Conservation (phyloP, 2,113 vertebrate species). For the Misgurnus anguillicaudatus region DNA sequence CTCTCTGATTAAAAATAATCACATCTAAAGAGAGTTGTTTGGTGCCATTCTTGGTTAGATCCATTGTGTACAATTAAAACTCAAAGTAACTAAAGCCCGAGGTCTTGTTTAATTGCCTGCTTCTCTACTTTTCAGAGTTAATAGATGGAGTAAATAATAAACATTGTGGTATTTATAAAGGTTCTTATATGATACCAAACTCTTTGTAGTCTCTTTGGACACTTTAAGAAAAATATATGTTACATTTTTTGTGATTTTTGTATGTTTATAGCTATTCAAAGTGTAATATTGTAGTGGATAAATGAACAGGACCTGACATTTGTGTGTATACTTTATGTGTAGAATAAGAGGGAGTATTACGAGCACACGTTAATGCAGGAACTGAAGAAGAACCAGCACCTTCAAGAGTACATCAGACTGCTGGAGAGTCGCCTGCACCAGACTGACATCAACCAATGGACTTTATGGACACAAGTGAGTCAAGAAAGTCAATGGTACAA, state of each 20-base stretch:
- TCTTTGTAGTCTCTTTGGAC: too few relatives aligned
- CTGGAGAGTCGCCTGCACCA: conserved; percentile 68
- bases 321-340: conserved; percentile 9
- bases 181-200: too few relatives aligned
- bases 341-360: conserved; percentile 79
- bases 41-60: neutral
- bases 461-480: conserved; percentile 61
- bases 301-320: too few relatives aligned
- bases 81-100: too few relatives aligned
- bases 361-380: conserved; percentile 78
- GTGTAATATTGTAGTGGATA: too few relatives aligned
- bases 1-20: neutral
- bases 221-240: too few relatives aligned
- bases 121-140: too few relatives aligned
- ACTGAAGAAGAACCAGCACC: conserved; percentile 79
- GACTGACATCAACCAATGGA: conserved; percentile 52
- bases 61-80: neutral
- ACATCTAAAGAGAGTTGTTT: neutral
- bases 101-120: too few relatives aligned
- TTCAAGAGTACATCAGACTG: conserved; percentile 74
- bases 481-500: neutral
- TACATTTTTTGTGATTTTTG: too few relatives aligned
- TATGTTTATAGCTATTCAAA: too few relatives aligned
- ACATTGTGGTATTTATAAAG: too few relatives aligned
- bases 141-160: too few relatives aligned